phyloP scores from a whole-genome alignment of 2,888 invertebrate genomes.

The Mythimna pallens region DNA sequence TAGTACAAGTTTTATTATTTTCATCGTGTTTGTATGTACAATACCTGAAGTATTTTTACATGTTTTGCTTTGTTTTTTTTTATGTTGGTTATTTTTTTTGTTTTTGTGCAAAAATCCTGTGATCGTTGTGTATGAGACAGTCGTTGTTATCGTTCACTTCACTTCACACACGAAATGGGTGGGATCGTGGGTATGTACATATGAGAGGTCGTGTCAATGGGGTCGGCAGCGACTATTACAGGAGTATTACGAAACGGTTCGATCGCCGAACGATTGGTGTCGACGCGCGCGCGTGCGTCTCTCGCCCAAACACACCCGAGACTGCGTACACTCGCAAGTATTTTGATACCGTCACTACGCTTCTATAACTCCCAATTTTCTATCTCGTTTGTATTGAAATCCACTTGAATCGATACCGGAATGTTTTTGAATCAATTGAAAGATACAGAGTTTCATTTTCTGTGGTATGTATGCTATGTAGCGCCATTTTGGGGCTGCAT shows the following conservation, averaged over 20 bases:
- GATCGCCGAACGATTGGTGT: slow-evolving; percentile 67
- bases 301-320: slow-evolving; percentile 68
- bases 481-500: slow-evolving; percentile 53
- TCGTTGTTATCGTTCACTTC: slow-evolving; percentile 62
- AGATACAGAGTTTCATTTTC: slow-evolving; percentile 25
- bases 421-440: slow-evolving; percentile 34
- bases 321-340: slow-evolving; percentile 65
- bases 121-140: slow-evolving; percentile 29
- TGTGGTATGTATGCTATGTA: slow-evolving; percentile 41
- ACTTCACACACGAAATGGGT: slow-evolving; percentile 67
- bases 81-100: not conserved
- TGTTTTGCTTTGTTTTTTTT: slow-evolving; percentile 11
- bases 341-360: slow-evolving; percentile 56
- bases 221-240: slow-evolving; percentile 68
- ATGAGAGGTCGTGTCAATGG: slow-evolving; percentile 70
- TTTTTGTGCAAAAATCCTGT: slow-evolving; percentile 37
- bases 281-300: slow-evolving; percentile 73
- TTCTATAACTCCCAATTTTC: slow-evolving; percentile 36
- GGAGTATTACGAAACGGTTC: slow-evolving; percentile 79
- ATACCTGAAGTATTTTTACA: slow-evolving; percentile 23
- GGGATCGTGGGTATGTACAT: slow-evolving; percentile 71
- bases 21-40: slow-evolving; percentile 21
- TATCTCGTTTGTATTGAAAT: slow-evolving; percentile 50
- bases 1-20: slow-evolving; percentile 23
- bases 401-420: slow-evolving; percentile 51